Evolutionary conservation across 2,888 invertebrate genomes (phyloP), one percentile per base, ranked within the genome.

Genomic region (Catonia carolina): DNA sequence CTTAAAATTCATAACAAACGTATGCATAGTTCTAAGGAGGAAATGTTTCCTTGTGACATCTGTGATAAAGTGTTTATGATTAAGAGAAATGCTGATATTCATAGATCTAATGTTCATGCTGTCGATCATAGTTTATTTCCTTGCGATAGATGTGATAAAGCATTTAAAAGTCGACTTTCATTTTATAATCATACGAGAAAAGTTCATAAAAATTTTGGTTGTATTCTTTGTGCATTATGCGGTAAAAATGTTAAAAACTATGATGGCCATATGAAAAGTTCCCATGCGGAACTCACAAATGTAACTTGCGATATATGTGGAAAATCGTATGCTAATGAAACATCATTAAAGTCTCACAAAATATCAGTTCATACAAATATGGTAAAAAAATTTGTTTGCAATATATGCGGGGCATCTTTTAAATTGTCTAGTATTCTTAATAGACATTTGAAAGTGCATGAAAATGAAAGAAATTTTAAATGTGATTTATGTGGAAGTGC

Each of bases 401-500:
- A 47, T 10, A 18, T 12, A n/a, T 18, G n/a, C 20, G 17, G 36
- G 8, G 18, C 17, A 4, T 17, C 37, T 18, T 35, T 20, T 17
- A 51, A 51, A 22, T n/a, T 6, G 14, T 10, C 2, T 33, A 20
- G 10, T 5, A 10, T 31, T 4, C 35, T 49, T 5, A 49, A 49
- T 14, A 27, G 2, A 2, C 51, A 51, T 36, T 12, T 15, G 10
- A 18, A 2, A 6, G 20, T 6, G 2, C 51, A 51, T n/a, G 22
- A 22, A 7, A 20, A 35, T 17, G 51, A 51, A 18, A 35, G 20
- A 27, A 27, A 27, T 6, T 8, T 6, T 8, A 27, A 27, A 8
- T 51, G 51, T 35, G 36, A 51, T 18, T 8, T 36, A 36, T 52
- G 52, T 41, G 52, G 39, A 7, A 41, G 27, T 20, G 8, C 52